Evolutionary conservation across 2,888 invertebrate genomes (phyloP).

Genomic region (Drosophila histrio): DNA sequence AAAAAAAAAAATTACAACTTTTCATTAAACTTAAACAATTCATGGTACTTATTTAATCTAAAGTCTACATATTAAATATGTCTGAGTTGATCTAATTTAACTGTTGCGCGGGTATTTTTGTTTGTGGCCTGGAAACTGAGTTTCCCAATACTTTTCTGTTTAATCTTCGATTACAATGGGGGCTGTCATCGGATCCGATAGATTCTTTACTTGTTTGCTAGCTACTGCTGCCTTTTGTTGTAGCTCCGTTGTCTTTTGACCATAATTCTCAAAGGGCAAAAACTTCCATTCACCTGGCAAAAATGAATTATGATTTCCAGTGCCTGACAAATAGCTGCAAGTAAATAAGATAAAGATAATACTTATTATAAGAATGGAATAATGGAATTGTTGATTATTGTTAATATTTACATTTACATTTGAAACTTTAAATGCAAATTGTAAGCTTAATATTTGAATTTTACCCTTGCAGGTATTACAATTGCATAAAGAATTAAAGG

Average conservation of each 20-base stretch:
- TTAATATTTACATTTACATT: too few species aligned
- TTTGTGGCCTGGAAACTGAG: conserved; percentile 3
- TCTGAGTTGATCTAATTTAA: not conserved
- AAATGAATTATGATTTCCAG: conserved; percentile 6
- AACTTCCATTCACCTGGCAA: conserved; percentile 70
- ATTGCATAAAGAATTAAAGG: too few species aligned
- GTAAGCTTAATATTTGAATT: too few species aligned
- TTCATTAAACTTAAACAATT: conserved; percentile 19
- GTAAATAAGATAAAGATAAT: too few species aligned
- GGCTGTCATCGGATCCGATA: conserved; percentile 13
- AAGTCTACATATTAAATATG: conserved; percentile 64
- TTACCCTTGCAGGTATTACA: too few species aligned
- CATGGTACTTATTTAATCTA: conserved; percentile 15
- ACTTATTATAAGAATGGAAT: too few species aligned
- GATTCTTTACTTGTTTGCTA: conserved; percentile 3
- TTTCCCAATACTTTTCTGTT: conserved; percentile 1
- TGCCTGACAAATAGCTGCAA: conserved; percentile 54
- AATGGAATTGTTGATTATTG: too few species aligned
- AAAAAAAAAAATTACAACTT: conserved; percentile 10
- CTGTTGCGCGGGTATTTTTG: conserved; percentile 38
- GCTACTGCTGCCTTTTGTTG: not conserved
- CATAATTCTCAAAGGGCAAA: conserved; percentile 17
- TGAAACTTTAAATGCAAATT: too few species aligned
- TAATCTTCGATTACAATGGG: conserved; percentile 75
- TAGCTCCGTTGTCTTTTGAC: not conserved